A percentile compares a stretch with the other conserved stretches of the same genome.
These are phyloP conservation scores for Cheilosia soror DNA, from an alignment of 2,888 invertebrate species.

Conservation along the genomic window DNA sequence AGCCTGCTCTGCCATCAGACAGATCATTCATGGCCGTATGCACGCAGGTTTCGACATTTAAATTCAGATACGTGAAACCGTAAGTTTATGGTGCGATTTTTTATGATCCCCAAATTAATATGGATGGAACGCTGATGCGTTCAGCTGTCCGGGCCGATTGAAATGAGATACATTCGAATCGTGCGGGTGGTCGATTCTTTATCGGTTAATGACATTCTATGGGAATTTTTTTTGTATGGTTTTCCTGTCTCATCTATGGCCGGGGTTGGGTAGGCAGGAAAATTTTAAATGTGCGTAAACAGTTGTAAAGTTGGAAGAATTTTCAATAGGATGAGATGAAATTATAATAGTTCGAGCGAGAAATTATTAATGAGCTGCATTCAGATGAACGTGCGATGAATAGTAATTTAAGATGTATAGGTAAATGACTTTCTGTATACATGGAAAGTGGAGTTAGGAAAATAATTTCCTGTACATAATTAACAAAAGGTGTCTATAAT, in stretches of 20 bases:
- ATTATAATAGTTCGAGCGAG: not conserved
- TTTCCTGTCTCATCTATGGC: conserved; percentile 3
- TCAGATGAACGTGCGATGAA: not conserved
- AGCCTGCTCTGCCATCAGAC: conserved; percentile 30
- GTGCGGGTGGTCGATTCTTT: conserved; percentile 63
- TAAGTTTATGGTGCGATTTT: conserved; percentile 33
- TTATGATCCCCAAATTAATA: conserved; percentile 44
- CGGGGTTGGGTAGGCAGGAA: not conserved
- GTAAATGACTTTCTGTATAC: no score
- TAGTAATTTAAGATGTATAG: not conserved
- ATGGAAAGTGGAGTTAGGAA: not conserved
- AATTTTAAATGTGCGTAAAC: conserved; percentile 10
- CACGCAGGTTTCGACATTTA: conserved; percentile 53
- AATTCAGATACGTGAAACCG: conserved; percentile 48
- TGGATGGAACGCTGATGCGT: conserved; percentile 25
- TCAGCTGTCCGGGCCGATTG: conserved; percentile 22
- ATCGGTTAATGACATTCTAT: conserved; percentile 68
- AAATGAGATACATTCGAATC: conserved; percentile 53
- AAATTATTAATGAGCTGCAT: not conserved
- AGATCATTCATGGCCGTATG: conserved; percentile 58
- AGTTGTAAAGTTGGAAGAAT: not conserved
- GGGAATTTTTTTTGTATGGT: conserved; percentile 35
- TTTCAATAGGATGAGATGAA: not conserved
- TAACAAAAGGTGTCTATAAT: no score
- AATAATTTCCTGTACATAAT: not conserved